These are phyloP conservation scores for Chrysolina americana DNA, from an alignment of 2,888 invertebrate species.

Conservation along the genomic window DNA sequence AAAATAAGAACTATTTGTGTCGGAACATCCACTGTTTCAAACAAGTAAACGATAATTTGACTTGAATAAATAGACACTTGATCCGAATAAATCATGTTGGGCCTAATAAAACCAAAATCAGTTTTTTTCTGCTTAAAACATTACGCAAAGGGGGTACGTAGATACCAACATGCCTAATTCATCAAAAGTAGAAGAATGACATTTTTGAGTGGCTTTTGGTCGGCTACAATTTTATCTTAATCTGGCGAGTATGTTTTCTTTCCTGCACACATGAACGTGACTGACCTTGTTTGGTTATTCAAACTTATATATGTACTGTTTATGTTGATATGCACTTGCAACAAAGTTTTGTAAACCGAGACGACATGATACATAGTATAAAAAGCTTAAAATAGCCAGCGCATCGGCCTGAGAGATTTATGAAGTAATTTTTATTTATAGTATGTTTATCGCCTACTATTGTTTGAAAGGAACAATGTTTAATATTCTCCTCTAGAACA, in stretches of 20 bases:
- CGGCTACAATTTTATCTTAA: conserved; percentile 15
- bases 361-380: conserved; percentile 24
- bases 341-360: conserved; percentile 39
- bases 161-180: too few relatives aligned
- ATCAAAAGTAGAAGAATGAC: neutral
- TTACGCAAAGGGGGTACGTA: too few relatives aligned
- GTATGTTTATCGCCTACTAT: neutral
- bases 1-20: too few relatives aligned
- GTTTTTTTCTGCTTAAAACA: too few relatives aligned
- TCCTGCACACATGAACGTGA: conserved; percentile 44
- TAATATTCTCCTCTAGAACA: too few relatives aligned
- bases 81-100: too few relatives aligned
- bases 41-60: too few relatives aligned
- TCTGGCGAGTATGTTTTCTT: conserved; percentile 43
- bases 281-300: conserved; percentile 55
- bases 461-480: too few relatives aligned
- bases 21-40: too few relatives aligned
- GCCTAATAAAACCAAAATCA: too few relatives aligned
- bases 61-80: too few relatives aligned
- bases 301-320: conserved; percentile 45
- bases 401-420: neutral
- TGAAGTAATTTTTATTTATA: conserved; percentile 7
- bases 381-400: neutral
- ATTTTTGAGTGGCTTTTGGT: neutral
- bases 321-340: conserved; percentile 45